Evolutionary conservation across 1,140 invertebrate species (phyloP).

Genomic region (Plectrocnemia conspersa): DNA sequence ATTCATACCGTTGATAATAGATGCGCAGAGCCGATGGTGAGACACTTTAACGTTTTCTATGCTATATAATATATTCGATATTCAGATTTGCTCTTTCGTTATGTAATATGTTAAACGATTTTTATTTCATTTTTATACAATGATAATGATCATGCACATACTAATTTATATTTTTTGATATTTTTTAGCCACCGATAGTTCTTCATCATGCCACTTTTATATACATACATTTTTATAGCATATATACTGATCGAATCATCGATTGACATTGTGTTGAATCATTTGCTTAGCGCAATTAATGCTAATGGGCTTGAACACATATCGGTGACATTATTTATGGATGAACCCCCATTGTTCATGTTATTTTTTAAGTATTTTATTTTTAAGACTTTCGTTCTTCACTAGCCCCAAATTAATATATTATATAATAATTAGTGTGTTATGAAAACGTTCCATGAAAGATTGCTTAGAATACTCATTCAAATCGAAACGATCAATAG

Average conservation of each 20-base stretch:
- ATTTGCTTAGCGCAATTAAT: conserved; percentile 33
- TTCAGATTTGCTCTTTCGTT: conserved; percentile 3
- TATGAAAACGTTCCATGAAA: no score
- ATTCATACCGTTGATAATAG: conserved; percentile 12
- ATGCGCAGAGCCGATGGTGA: conserved; percentile 21
- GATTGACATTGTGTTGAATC: conserved; percentile 23
- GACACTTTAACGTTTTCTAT: conserved; percentile 9
- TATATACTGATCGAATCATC: neutral
- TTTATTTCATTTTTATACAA: neutral
- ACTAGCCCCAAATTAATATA: no score
- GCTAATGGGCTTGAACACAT: conserved; percentile 25
- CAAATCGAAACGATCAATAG: no score
- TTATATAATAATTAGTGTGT: no score
- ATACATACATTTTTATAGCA: conserved; percentile 3
- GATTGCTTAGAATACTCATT: no score
- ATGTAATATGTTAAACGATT: conserved; percentile 3
- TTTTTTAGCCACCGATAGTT: neutral
- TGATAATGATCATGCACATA: conserved; percentile 2
- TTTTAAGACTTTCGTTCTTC: no score
- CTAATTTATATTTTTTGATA: conserved; percentile 3
- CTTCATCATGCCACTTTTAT: neutral
- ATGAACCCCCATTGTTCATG: conserved; percentile 32
- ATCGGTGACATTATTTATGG: conserved; percentile 36
- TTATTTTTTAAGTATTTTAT: conserved; percentile 29
- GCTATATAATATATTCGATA: no score